Conservation (phyloP, 1,140 invertebrate species). For the Chironomus striatipennis region DNA sequence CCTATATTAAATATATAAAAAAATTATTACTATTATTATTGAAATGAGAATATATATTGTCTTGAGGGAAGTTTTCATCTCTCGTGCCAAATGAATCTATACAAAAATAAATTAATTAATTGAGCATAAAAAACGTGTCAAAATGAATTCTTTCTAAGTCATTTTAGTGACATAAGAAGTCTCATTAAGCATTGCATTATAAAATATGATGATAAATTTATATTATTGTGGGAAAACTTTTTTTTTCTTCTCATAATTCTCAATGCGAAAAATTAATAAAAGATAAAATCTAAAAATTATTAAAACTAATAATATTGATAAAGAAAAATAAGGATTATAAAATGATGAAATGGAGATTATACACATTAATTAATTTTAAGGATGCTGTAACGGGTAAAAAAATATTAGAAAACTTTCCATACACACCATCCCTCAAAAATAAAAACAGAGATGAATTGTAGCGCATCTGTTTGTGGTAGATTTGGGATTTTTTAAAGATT, state of each 20-base stretch:
- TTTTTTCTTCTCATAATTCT: slow-evolving; percentile 11
- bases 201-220: neutral
- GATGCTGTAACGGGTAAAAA: neutral
- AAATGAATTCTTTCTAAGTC: neutral
- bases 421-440: neutral
- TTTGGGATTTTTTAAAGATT: no score
- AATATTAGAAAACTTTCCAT: neutral
- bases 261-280: neutral
- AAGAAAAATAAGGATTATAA: neutral
- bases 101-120: neutral
- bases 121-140: neutral
- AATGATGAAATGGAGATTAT: neutral
- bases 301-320: slow-evolving; percentile 3
- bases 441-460: no score
- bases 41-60: neutral
- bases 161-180: neutral
- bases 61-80: neutral
- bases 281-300: neutral
- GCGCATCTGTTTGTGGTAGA: no score
- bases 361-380: slow-evolving; percentile 9
- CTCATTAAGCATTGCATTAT: neutral
- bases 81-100: neutral
- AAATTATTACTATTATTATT: neutral
- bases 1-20: neutral
- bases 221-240: neutral